These are phyloP conservation scores for Caenorhabditis japonica DNA, from an alignment of 2,888 invertebrate species.

Conservation along the genomic window DNA sequence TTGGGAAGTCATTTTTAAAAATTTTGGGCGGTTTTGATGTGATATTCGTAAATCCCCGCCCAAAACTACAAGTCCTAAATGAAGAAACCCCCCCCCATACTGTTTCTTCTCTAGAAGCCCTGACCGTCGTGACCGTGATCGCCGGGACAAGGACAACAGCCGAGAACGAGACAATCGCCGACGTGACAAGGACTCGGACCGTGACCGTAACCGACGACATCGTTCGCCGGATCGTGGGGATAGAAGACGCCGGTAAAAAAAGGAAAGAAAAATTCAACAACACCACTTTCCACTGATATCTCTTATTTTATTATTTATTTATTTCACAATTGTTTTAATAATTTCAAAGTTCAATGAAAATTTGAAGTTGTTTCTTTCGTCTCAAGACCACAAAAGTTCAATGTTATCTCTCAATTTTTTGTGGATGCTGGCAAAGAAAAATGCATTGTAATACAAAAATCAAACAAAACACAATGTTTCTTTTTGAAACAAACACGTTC, in stretches of 20 bases:
- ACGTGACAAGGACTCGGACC: conserved; percentile 5
- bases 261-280: too few relatives aligned
- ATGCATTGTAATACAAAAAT: conserved; percentile 26
- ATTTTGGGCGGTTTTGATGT: too few relatives aligned
- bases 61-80: too few relatives aligned
- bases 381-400: conserved; percentile 20
- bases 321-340: too few relatives aligned
- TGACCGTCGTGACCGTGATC: conserved; percentile 5
- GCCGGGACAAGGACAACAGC: conserved; percentile 2
- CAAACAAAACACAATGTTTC: conserved; percentile 37
- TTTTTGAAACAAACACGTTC: neutral
- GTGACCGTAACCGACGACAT: conserved; percentile 14
- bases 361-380: too few relatives aligned
- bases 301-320: too few relatives aligned
- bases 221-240: conserved; percentile 21
- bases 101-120: conserved; percentile 22
- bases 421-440: too few relatives aligned
- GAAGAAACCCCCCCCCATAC: too few relatives aligned
- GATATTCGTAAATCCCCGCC: too few relatives aligned
- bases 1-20: neutral
- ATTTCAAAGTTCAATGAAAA: too few relatives aligned
- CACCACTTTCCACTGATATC: too few relatives aligned
- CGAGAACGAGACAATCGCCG: conserved; percentile 27
- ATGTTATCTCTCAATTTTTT: conserved; percentile 10
- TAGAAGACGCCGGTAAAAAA: too few relatives aligned